A percentile compares a stretch with the other conserved stretches of the same genome.
phyloP scores from a whole-genome alignment of 2,888 invertebrate genomes.

The Oscheius onirici region DNA sequence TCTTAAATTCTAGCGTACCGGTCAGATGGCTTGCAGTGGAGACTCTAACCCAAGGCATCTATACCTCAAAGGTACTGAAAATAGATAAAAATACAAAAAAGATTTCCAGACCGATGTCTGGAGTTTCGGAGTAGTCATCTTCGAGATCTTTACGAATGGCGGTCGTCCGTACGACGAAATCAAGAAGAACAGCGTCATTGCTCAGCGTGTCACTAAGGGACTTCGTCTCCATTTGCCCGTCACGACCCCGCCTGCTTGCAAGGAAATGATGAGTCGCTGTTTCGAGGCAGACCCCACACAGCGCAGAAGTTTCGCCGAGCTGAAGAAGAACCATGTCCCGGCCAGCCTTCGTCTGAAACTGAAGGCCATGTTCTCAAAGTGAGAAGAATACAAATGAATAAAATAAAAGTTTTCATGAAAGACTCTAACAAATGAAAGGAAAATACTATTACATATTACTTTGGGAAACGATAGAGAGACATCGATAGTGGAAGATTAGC shows the following conservation, averaged over 20 bases:
- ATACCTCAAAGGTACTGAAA: conserved; percentile 38
- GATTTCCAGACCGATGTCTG: conserved; percentile 44
- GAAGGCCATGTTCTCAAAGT: conserved; percentile 1
- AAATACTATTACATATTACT: neutral
- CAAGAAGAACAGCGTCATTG: conserved; percentile 31
- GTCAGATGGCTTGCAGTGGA: conserved; percentile 59
- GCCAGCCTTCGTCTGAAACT: conserved; percentile 3
- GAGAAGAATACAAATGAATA: neutral
- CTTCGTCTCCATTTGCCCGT: neutral
- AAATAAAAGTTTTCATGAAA: neutral
- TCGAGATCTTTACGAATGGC: conserved; percentile 51
- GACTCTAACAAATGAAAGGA: neutral
- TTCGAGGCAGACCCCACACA: conserved; percentile 35
- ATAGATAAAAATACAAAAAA: too few species aligned
- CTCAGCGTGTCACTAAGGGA: neutral
- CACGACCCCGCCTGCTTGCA: neutral
- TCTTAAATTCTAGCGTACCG: too few species aligned
- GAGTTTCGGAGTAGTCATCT: conserved; percentile 56
- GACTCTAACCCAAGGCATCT: conserved; percentile 48
- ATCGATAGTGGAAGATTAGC: too few species aligned
- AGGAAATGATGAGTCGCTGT: conserved; percentile 27
- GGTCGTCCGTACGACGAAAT: conserved; percentile 43
- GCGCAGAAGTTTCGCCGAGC: conserved; percentile 8
- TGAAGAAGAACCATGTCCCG: conserved; percentile 18
- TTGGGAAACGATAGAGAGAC: too few species aligned